A percentile compares a stretch with the other conserved stretches of the same genome.
Evolutionary conservation across 35 echinoderm and acorn worm genomes (phyloP).

Genomic region (Hemicentrotus pulcherrimus): DNA sequence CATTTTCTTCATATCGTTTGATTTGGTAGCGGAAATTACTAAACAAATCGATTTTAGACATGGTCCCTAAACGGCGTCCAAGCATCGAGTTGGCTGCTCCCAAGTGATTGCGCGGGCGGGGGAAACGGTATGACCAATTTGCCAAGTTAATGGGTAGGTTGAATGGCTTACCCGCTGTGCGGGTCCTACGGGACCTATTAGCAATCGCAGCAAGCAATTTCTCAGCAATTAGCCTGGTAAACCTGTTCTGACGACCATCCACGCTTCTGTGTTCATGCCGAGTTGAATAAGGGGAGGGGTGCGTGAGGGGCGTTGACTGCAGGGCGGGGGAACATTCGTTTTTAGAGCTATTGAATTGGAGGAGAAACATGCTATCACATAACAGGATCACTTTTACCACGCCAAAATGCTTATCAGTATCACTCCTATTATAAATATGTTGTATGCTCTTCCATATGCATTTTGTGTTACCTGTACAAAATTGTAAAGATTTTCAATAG

Average conservation of each 20-base stretch:
- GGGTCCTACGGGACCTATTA: constrained; percentile 42
- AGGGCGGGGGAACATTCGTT: not conserved
- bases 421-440: no score
- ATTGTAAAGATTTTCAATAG: no score
- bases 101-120: constrained; percentile 14
- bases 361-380: no score
- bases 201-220: constrained; percentile 35
- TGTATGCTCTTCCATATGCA: no score
- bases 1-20: not conserved
- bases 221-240: constrained; percentile 49
- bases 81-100: constrained; percentile 23
- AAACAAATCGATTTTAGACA: constrained; percentile 36
- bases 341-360: not conserved
- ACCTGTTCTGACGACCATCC: constrained; percentile 33
- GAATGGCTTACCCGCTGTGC: constrained; percentile 34
- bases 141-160: constrained; percentile 20
- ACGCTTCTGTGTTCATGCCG: not conserved
- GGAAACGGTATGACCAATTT: constrained; percentile 27
- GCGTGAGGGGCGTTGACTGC: not conserved
- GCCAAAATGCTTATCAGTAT: no score
- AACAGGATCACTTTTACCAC: no score
- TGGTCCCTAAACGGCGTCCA: constrained; percentile 24
- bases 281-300: not conserved
- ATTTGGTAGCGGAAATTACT: not conserved
- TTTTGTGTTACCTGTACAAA: no score